These are phyloP conservation scores for Sinonovacula constricta DNA, from an alignment of 1,140 invertebrate genomes.

Conservation along the genomic window DNA sequence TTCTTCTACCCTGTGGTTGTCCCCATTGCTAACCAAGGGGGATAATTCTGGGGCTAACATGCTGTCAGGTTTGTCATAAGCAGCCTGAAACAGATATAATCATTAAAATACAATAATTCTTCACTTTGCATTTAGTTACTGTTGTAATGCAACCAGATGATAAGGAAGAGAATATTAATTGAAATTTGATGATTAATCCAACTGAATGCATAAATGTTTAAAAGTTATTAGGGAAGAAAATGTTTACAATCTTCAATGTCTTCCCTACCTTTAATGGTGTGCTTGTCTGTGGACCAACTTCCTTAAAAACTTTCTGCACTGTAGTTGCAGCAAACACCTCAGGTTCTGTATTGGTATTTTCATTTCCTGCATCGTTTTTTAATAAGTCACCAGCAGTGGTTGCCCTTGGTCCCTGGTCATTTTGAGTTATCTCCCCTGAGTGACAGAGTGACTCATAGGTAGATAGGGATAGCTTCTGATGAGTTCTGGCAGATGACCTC, in stretches of 20 bases:
- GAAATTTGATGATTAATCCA: too few relatives aligned
- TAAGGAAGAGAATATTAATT: too few relatives aligned
- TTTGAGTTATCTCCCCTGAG: slow-evolving; percentile 24
- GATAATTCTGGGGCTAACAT: slow-evolving; percentile 19
- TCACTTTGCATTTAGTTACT: too few relatives aligned
- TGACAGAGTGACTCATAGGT: slow-evolving; percentile 37
- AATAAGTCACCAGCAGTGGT: not conserved
- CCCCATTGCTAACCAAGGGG: slow-evolving; percentile 4
- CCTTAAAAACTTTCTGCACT: not conserved
- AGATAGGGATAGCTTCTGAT: slow-evolving; percentile 32
- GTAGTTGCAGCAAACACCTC: not conserved
- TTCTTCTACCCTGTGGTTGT: not conserved
- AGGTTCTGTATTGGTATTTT: not conserved
- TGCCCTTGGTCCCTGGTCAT: not conserved
- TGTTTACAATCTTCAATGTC: slow-evolving; percentile 8
- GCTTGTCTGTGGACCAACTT: slow-evolving; percentile 25
- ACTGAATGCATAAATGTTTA: too few relatives aligned
- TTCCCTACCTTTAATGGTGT: slow-evolving; percentile 19
- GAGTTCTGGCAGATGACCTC: not conserved
- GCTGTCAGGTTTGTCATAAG: too few relatives aligned
- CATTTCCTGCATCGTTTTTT: not conserved
- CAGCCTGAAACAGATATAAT: too few relatives aligned
- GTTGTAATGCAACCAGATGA: too few relatives aligned
- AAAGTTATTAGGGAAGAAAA: too few relatives aligned
- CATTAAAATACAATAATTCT: too few relatives aligned